These are phyloP conservation scores for Oxytorus armatus DNA, from an alignment of 2,888 invertebrate genomes.

Conservation along the genomic window DNA sequence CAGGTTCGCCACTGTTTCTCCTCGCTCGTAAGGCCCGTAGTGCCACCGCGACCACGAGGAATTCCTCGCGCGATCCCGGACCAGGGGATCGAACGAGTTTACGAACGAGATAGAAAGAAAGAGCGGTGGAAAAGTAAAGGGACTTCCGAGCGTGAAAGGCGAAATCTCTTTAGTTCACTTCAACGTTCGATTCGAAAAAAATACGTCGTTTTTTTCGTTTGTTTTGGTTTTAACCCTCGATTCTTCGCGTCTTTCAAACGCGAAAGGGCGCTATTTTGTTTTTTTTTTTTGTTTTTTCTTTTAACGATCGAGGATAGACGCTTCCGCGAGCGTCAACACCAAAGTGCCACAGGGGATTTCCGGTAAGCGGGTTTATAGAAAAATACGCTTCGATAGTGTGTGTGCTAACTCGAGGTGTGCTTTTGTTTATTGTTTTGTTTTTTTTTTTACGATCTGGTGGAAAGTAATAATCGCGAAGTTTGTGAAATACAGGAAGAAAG, in stretches of 20 bases:
- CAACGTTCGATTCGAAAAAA: too few relatives aligned
- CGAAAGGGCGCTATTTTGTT: too few relatives aligned
- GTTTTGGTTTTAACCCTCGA: too few relatives aligned
- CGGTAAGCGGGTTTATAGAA: neutral
- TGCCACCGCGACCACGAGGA: slow-evolving; percentile 49
- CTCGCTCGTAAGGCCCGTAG: slow-evolving; percentile 26
- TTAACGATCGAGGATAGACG: neutral
- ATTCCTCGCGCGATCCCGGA: slow-evolving; percentile 34
- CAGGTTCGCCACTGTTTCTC: slow-evolving; percentile 31
- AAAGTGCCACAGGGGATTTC: slow-evolving; percentile 30
- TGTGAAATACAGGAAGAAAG: slow-evolving; percentile 26
- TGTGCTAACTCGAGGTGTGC: slow-evolving; percentile 21
- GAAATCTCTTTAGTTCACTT: too few relatives aligned
- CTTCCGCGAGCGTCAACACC: neutral
- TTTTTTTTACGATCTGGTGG: neutral
- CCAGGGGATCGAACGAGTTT: slow-evolving; percentile 27
- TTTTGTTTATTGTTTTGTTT: slow-evolving; percentile 14
- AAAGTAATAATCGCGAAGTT: neutral
- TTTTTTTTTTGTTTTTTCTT: too few relatives aligned
- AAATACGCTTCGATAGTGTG: slow-evolving; percentile 24
- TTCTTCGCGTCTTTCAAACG: too few relatives aligned
- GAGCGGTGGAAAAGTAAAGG: slow-evolving; percentile 29
- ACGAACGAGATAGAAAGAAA: slow-evolving; percentile 35
- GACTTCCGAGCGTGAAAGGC: slow-evolving; percentile 12
- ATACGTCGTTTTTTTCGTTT: too few relatives aligned